Evolutionary conservation across 2,113 vertebrate genomes (phyloP), one percentile per base, ranked within the genome.

Genomic region (Oncorhynchus mykiss): DNA sequence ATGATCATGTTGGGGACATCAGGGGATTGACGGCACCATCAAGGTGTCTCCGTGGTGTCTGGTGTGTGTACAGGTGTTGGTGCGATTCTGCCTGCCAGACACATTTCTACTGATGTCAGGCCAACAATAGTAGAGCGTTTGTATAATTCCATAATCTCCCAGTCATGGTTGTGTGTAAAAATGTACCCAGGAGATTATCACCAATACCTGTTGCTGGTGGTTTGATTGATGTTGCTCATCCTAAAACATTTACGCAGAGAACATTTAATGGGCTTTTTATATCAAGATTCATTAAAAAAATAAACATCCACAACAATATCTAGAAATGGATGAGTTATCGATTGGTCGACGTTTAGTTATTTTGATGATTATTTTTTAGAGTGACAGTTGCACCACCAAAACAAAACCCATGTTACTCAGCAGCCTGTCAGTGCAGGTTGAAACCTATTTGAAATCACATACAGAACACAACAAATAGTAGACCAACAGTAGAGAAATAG

Each of bases 21-120:
- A 73, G n/a, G 78, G 87, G 84, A 85, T 29, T 11, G 60, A 54
- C 16, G 16, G 68, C 29, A 27, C 77, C 81, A 14, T 12, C n/a
- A 25, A 64, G 62, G 22, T 24, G 39, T 45, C 20, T 25, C 25
- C 31, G 18, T 18, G 18, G 3, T 39, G 72, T 7, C 82, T 70
- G 78, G 70, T 82, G 83, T 82, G 82, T 85, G 77, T 76, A 81
- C 89, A 90, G 89, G 89, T 90, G 89, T 67, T 86, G 82, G 80
- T 84, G 27, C 14, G 68, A 18, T 24, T 45, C 62, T 73, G 75
- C 73, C 78, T 13, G 34, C 73, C 6, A 67, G 31, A 29, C 67
- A 45, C 78, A 29, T 77, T 51, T 64, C 51, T 66, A 68, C 72
- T 79, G 73, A 72, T 76, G 77, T 81, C 79, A 59, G 82, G 39